Evolutionary conservation across 2,888 invertebrate species (phyloP).

Genomic region (Cheilosia vernalis): DNA sequence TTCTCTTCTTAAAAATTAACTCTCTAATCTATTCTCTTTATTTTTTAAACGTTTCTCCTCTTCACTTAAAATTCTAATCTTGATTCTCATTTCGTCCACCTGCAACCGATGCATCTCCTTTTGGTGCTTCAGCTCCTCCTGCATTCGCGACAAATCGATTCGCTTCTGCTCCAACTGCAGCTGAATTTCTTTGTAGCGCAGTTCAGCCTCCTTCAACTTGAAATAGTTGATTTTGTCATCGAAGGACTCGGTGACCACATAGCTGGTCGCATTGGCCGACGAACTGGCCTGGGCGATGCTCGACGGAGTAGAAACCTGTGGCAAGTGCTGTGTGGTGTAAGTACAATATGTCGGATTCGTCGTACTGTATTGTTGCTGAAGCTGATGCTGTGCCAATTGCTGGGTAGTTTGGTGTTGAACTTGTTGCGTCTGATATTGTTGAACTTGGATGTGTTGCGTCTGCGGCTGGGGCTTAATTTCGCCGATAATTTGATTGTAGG

Average conservation of each 20-base stretch:
- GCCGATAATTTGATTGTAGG: constrained; percentile 82
- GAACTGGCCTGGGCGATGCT: constrained; percentile 41
- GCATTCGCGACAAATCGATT: constrained; percentile 80
- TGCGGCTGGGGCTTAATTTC: constrained; percentile 81
- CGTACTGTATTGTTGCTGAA: constrained; percentile 76
- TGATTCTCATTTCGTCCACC: constrained; percentile 81
- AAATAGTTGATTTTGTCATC: constrained; percentile 81
- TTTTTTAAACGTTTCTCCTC: constrained; percentile 81
- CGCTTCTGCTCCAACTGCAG: constrained; percentile 81
- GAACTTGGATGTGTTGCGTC: constrained; percentile 81
- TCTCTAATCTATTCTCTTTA: constrained; percentile 64
- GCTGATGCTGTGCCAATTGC: constrained; percentile 70
- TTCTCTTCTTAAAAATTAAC: not conserved
- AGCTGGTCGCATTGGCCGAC: constrained; percentile 24
- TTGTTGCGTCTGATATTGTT: constrained; percentile 80
- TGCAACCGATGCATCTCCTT: constrained; percentile 81
- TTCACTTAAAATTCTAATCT: constrained; percentile 81
- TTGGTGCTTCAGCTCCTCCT: constrained; percentile 81
- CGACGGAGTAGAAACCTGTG: constrained; percentile 27
- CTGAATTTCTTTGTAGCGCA: constrained; percentile 81
- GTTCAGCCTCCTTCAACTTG: constrained; percentile 81
- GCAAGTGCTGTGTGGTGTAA: constrained; percentile 73
- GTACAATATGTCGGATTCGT: constrained; percentile 76
- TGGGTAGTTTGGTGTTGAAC: constrained; percentile 62
- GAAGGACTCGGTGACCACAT: constrained; percentile 71